Evolutionary conservation across 2,797 vertebrate species (phyloP).

Genomic region (Typhlichthys subterraneus): DNA sequence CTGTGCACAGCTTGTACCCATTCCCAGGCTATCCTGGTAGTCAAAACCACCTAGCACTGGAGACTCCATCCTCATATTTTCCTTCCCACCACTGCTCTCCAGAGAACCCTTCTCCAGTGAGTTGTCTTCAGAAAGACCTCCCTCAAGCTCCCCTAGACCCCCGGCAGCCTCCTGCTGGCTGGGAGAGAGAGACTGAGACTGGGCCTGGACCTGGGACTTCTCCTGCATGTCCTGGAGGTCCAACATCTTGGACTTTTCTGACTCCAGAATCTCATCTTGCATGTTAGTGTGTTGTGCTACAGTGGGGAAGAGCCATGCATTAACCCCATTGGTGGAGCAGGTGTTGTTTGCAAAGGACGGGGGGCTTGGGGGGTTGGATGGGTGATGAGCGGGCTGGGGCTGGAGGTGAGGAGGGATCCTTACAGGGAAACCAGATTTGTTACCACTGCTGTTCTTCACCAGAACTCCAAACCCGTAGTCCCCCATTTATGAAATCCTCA

Average conservation of each 20-base stretch:
- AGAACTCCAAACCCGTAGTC: conserved; percentile 99
- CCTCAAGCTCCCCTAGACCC: conserved; percentile 90
- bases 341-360: conserved; percentile 96
- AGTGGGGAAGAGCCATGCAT: conserved; percentile 96
- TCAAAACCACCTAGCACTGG: conserved; percentile 94
- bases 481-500: conserved; percentile 92
- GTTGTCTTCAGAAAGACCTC: conserved; percentile 86
- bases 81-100: conserved; percentile 89
- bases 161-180: conserved; percentile 88
- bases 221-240: conserved; percentile 81
- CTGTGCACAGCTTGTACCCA: conserved; percentile 86
- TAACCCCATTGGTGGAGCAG: conserved; percentile 95
- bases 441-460: conserved; percentile 98
- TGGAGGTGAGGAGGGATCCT: conserved; percentile 98
- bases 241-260: conserved; percentile 92
- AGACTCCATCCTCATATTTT: conserved; percentile 94
- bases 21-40: conserved; percentile 93
- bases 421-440: conserved; percentile 98
- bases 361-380: conserved; percentile 89
- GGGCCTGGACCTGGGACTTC: conserved; percentile 90
- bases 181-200: conserved; percentile 84
- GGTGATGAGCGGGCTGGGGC: conserved; percentile 91
- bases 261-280: conserved; percentile 99
- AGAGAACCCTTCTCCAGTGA: conserved; percentile 87
- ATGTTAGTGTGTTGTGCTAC: conserved; percentile 94